Evolutionary conservation across 1,140 invertebrate species (phyloP), one percentile per base, ranked within the genome.

Genomic region (Oryzaephilus surinamensis): DNA sequence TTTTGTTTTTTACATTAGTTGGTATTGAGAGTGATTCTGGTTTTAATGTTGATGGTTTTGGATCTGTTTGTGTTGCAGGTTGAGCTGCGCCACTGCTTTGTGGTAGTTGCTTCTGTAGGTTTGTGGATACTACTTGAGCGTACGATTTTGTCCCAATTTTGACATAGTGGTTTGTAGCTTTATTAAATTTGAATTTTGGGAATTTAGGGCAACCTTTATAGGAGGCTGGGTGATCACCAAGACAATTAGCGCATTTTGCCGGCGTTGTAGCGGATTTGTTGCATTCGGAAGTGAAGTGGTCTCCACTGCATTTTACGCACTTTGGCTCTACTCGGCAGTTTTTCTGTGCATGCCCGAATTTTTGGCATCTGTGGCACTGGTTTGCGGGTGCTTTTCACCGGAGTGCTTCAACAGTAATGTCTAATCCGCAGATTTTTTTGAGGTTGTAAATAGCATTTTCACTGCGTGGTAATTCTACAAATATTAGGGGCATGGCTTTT

Each of bases 241-340:
- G 17, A 16, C 32, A 33, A 12, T 38, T 38, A 4, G 36, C 27
- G 16, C 36, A 38, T 19, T 38, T 38, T 8, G 36, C 26, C 3
- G 6, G 6, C 2, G 14, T 13, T 37, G 35, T 37, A 5, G 26
- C 12, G 7, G 11, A 4, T 28, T 37, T 37, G 4, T 12, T 26
- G 24, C 35, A 37, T 6, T 13, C 10, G 10, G 26, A 13, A 3
- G 35, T 37, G 6, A 13, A 37, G 35, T 27, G 24, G 6, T 37
- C 15, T 3, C 12, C 35, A 6, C 3, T 23, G 15, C 35, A 37
- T 16, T 37, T 37, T 3, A 37, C 8, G 14, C 35, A 37, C 14
- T 12, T 28, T 11, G n/a, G 19, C 6, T 37, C 10, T 13, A 23
- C 35, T 7, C 16, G 14, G 35, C 35, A 37, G 35, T 24, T 24